A percentile compares a stretch with the other conserved stretches of the same genome.
These are phyloP conservation scores for Adelognathus sp. DNA, from an alignment of 2,888 invertebrate genomes.

Conservation along the genomic window DNA sequence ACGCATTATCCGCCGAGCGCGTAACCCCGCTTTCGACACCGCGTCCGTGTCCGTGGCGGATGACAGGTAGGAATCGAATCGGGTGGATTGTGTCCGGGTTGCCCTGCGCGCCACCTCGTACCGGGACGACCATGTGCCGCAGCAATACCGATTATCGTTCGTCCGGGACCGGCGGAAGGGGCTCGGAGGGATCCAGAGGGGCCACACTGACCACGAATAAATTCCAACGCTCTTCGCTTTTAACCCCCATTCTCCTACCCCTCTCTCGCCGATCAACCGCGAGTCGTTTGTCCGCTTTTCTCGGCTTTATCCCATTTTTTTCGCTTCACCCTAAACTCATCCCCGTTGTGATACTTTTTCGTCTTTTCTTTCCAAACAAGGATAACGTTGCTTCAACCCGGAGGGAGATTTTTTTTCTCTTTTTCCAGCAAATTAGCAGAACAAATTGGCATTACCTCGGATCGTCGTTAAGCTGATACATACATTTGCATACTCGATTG, in stretches of 20 bases:
- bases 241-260: background rate
- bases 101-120: slow-evolving; percentile 18
- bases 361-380: no score
- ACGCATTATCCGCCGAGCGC: slow-evolving; percentile 49
- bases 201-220: slow-evolving; percentile 28
- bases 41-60: slow-evolving; percentile 2
- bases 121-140: slow-evolving; percentile 6
- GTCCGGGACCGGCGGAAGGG: background rate
- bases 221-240: slow-evolving; percentile 24
- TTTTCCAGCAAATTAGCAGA: background rate
- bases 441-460: background rate
- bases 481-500: background rate
- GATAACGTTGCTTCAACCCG: background rate
- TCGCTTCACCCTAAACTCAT: background rate
- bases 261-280: background rate
- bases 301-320: background rate
- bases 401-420: background rate
- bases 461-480: background rate
- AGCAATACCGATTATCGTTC: slow-evolving; percentile 31
- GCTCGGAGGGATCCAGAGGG: background rate
- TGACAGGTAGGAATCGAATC: slow-evolving; percentile 59
- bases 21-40: slow-evolving; percentile 31
- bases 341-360: background rate
- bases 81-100: slow-evolving; percentile 12
- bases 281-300: background rate